Percentiles rank a stretch among this genome's conserved stretches.
These are phyloP conservation scores for Patella caerulea DNA, from an alignment of 2,888 invertebrate species.

Conservation along the genomic window DNA sequence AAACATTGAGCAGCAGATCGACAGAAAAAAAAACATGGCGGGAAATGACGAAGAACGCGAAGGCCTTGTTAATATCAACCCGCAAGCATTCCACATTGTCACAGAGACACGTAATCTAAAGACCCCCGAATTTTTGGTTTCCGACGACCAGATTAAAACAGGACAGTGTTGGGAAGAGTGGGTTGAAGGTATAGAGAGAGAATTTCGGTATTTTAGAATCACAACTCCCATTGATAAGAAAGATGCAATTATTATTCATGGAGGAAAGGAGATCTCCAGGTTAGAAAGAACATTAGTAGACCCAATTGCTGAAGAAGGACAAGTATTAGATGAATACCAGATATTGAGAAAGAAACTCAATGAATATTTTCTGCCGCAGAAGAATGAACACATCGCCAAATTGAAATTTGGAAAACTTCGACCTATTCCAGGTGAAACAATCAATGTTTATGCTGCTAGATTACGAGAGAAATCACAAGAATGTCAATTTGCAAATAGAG, in stretches of 20 bases:
- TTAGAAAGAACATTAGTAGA: conserved; percentile 20
- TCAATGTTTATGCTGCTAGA: conserved; percentile 11
- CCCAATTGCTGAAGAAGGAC: background rate
- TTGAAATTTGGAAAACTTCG: background rate
- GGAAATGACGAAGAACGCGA: too few species aligned
- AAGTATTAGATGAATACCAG: conserved; percentile 16
- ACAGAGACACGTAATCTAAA: conserved; percentile 19
- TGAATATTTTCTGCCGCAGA: conserved; percentile 26
- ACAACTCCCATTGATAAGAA: conserved; percentile 21
- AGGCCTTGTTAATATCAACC: too few species aligned
- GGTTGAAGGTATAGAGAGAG: conserved; percentile 27
- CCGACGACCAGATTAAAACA: conserved; percentile 13
- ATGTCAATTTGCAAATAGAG: conserved; percentile 22
- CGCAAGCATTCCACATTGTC: background rate
- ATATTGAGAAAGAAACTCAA: conserved; percentile 25
- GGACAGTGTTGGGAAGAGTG: conserved; percentile 29
- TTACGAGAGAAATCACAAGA: conserved; percentile 21
- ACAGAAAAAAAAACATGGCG: too few species aligned
- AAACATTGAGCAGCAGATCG: too few species aligned
- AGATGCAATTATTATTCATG: conserved; percentile 25
- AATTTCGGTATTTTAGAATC: conserved; percentile 28
- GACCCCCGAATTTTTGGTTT: conserved; percentile 14
- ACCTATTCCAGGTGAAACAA: too few species aligned
- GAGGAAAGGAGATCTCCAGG: conserved; percentile 24
- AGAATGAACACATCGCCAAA: conserved; percentile 13